Evolutionary conservation across 2,797 vertebrate species (phyloP), one percentile per base, ranked within the genome.

Genomic region (Argya squamiceps): DNA sequence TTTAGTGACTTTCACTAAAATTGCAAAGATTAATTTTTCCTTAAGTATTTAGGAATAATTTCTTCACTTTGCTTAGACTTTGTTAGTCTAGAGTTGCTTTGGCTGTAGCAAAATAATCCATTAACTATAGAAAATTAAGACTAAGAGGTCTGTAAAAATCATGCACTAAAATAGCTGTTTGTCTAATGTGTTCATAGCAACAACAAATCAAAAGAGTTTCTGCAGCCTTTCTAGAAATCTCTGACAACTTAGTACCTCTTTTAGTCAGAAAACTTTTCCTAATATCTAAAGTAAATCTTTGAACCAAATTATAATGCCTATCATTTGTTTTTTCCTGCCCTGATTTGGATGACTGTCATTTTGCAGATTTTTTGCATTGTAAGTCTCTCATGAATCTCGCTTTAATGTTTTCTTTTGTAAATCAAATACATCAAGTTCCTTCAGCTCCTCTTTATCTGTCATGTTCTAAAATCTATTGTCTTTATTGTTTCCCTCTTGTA

Each of bases 321-420:
- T 78, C 59, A 63, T 91, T 83, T 93, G 52, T 88, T 93, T 87
- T 82, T 77, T 53, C 53, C 68, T 95, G 84, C 68, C 75, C 44
- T 84, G 86, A 47, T 60, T 76, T 76, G 11, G 59, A 59, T 88
- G 82, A 69, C 59, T 95, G 89, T 92, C 78, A 91, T 63, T 89
- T 91, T 89, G 79, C 56, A 83, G 78, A 47, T 77, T 92, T 94
- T 39, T 89, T 94, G 56, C 89, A 85, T 79, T 55, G 49, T 65
- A 88, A 81, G 49, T 76, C 70, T 89, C 87, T 89, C 52, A 39
- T 70, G 49, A 92, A 91, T 84, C 78, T 93, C 0, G 0, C 87
- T 95, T 93, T 89, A 87, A 91, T 93, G 59, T 93, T 97, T 96
- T 56, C 44, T 84, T 91, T 91, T 79, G 60, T 83, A 89, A 93